Evolutionary conservation across 1,140 invertebrate genomes (phyloP).

Genomic region (Sitobion miscanthi): DNA sequence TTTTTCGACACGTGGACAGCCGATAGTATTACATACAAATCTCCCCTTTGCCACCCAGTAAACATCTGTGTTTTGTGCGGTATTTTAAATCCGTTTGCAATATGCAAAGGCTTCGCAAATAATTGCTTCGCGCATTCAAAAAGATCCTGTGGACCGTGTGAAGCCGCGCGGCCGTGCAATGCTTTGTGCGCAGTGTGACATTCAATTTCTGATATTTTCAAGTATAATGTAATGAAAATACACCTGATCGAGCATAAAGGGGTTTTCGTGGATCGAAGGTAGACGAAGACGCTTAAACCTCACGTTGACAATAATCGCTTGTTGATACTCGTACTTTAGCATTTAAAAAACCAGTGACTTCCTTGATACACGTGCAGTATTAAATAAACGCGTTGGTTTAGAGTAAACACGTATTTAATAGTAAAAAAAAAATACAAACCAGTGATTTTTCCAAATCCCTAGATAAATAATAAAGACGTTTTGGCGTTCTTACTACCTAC

Average conservation of each 20-base stretch:
- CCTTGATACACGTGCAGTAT: neutral
- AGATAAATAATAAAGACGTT: slow-evolving; percentile 17
- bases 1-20: slow-evolving; percentile 20
- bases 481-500: neutral
- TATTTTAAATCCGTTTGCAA: slow-evolving; percentile 53
- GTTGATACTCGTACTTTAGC: neutral
- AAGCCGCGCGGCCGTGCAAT: slow-evolving; percentile 37
- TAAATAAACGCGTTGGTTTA: slow-evolving; percentile 7
- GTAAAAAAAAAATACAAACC: neutral
- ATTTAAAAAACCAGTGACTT: neutral
- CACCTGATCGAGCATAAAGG: slow-evolving; percentile 44
- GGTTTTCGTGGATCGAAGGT: neutral
- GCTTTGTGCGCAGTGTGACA: slow-evolving; percentile 20
- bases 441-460: neutral
- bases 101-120: slow-evolving; percentile 53
- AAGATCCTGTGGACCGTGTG: slow-evolving; percentile 46
- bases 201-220: slow-evolving; percentile 52
- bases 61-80: slow-evolving; percentile 10
- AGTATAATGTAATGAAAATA: slow-evolving; percentile 53
- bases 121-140: slow-evolving; percentile 39
- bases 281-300: slow-evolving; percentile 16
- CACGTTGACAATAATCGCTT: slow-evolving; percentile 15
- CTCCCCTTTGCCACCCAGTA: slow-evolving; percentile 20
- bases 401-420: neutral
- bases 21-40: slow-evolving; percentile 29